Percentiles rank a stretch among this genome's conserved stretches.
Conservation (phyloP, 1,140 invertebrate species). For the Platorchestia sp. region DNA sequence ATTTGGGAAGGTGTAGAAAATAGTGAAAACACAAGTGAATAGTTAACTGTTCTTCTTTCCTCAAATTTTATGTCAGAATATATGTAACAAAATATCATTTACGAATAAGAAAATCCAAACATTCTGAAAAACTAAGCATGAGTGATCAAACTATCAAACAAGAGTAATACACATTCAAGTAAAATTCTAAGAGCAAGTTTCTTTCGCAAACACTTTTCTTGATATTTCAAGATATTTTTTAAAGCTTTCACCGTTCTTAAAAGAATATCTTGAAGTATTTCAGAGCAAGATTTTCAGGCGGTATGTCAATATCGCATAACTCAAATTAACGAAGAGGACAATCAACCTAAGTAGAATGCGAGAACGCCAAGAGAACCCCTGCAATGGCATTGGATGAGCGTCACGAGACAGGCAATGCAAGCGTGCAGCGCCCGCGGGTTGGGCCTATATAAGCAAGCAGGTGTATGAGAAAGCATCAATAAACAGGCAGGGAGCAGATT, state of each 20-base stretch:
- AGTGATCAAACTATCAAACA: not conserved
- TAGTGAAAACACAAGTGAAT: not conserved
- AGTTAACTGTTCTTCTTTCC: not conserved
- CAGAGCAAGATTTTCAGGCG: not conserved
- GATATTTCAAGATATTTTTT: too few species aligned
- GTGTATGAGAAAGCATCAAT: conserved; percentile 1
- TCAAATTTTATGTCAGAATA: too few species aligned
- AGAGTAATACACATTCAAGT: not conserved
- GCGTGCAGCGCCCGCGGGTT: not conserved
- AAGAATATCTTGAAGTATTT: not conserved
- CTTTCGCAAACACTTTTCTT: not conserved
- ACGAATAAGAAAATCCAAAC: not conserved
- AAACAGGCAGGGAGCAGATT: conserved; percentile 24
- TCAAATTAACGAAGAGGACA: not conserved
- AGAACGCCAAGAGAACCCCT: not conserved
- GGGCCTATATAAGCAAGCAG: not conserved
- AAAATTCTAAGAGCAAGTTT: not conserved
- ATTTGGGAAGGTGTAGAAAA: not conserved
- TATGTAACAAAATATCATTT: not conserved
- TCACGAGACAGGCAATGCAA: not conserved
- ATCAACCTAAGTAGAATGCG: not conserved
- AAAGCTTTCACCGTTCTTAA: not conserved
- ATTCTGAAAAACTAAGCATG: too few species aligned
- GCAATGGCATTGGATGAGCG: not conserved
- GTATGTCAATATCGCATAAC: not conserved